Evolutionary conservation across 2,797 vertebrate genomes (phyloP).

Genomic region (Crenuchus spilurus): DNA sequence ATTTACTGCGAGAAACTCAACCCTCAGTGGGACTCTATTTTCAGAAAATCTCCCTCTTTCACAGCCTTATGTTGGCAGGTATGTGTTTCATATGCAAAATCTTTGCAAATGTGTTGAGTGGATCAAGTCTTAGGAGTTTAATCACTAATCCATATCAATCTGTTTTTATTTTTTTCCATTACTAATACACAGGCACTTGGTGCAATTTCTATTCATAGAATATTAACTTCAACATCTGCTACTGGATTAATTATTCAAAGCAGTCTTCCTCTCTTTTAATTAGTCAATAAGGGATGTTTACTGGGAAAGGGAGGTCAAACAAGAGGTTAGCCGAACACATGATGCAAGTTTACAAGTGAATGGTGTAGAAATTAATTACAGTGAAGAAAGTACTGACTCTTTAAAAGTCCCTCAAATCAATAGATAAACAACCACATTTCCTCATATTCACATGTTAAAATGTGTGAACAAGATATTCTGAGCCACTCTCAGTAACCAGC

Average conservation of each 20-base stretch:
- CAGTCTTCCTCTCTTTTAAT: constrained; percentile 63
- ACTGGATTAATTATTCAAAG: constrained; percentile 78
- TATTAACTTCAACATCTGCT: constrained; percentile 73
- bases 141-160: constrained; percentile 29
- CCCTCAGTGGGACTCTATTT: no score
- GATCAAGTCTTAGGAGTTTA: constrained; percentile 7
- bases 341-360: constrained; percentile 38
- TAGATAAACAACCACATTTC: no score
- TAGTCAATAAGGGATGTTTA: constrained; percentile 51
- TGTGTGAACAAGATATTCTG: not conserved
- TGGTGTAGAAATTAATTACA: not conserved
- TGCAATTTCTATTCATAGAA: constrained; percentile 50
- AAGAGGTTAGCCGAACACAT: constrained; percentile 35
- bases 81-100: no score
- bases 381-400: not conserved
- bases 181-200: not conserved
- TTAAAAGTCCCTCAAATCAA: not conserved
- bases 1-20: no score
- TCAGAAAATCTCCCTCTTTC: no score
- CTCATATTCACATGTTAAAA: not conserved
- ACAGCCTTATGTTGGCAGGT: no score
- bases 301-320: constrained; percentile 72
- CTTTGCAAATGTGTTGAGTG: not conserved
- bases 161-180: constrained; percentile 8
- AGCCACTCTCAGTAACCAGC: not conserved